phyloP scores from a whole-genome alignment of 2,797 vertebrate genomes.

The Threskiornis aethiopicus region DNA sequence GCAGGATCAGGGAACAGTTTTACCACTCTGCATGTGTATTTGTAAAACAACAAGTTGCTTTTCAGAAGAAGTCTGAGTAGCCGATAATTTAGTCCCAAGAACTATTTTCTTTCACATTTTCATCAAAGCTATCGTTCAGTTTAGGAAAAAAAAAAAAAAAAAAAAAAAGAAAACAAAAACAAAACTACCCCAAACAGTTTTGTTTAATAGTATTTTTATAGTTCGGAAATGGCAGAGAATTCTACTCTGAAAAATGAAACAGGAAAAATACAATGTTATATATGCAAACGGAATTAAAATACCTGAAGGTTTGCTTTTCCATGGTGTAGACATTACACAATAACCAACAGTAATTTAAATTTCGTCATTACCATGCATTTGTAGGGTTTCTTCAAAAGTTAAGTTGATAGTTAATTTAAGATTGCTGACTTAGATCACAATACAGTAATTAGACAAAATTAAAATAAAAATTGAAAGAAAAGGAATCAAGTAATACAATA shows the following conservation, averaged over 20 bases:
- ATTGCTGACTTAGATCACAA: conserved; percentile 39
- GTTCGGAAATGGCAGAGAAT: not conserved
- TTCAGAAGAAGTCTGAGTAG: not conserved
- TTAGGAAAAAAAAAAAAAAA: not conserved
- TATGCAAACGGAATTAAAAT: not conserved
- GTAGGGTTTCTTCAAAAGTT: conserved; percentile 43
- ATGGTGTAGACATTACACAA: not conserved
- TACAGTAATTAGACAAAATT: conserved; percentile 41
- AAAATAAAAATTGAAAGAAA: conserved; percentile 49
- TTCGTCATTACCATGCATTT: not conserved
- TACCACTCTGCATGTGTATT: not conserved
- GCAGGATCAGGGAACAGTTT: not conserved
- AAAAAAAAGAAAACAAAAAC: no score
- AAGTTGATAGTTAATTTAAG: conserved; percentile 20
- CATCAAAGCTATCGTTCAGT: not conserved
- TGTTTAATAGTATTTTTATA: not conserved
- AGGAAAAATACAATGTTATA: not conserved
- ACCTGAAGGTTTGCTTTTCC: not conserved
- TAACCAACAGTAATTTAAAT: not conserved
- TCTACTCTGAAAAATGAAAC: not conserved
- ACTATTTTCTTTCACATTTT: not conserved
- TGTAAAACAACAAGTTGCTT: not conserved
- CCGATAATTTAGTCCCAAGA: not conserved
- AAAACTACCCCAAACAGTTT: fast-evolving
- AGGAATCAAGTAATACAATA: not conserved